These are phyloP conservation scores for Leistus spinibarbis DNA, from an alignment of 2,888 invertebrate genomes.

Conservation along the genomic window DNA sequence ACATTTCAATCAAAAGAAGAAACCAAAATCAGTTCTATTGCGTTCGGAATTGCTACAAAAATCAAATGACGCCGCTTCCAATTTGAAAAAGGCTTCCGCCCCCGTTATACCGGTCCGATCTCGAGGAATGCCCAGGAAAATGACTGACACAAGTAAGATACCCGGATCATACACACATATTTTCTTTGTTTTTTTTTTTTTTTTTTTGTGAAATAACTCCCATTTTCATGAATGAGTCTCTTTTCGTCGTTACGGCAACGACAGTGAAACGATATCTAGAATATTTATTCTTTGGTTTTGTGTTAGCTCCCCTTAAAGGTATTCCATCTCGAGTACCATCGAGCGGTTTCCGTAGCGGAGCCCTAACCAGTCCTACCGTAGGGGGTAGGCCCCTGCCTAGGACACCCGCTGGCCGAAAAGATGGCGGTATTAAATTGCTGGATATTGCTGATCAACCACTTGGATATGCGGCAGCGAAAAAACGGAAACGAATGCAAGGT, in stretches of 20 bases:
- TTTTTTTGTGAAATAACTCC: not conserved
- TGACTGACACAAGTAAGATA: constrained; percentile 89
- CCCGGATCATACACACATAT: not conserved
- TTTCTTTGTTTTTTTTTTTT: constrained; percentile 7
- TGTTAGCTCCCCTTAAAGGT: constrained; percentile 92
- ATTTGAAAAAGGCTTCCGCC: constrained; percentile 85
- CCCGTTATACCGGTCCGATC: constrained; percentile 89
- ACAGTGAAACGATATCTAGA: constrained; percentile 7
- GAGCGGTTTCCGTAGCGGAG: constrained; percentile 67
- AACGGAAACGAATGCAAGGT: constrained; percentile 84
- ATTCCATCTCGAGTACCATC: constrained; percentile 82
- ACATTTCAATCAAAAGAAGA: constrained; percentile 91
- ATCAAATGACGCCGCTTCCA: constrained; percentile 86
- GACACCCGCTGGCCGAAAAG: constrained; percentile 74
- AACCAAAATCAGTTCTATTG: constrained; percentile 92
- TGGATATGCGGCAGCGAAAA: constrained; percentile 83
- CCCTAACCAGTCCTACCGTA: constrained; percentile 57
- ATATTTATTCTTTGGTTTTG: constrained; percentile 39
- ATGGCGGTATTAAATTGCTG: constrained; percentile 91
- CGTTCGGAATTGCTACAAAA: constrained; percentile 90
- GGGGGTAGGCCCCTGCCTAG: constrained; percentile 65
- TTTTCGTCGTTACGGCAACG: too few relatives aligned
- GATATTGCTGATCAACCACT: constrained; percentile 93
- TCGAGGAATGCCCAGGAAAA: constrained; percentile 90
- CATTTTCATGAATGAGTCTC: too few relatives aligned